Evolutionary conservation across 2,888 invertebrate genomes (phyloP), one percentile per base, ranked within the genome.

Genomic region (Dryococelus australis): DNA sequence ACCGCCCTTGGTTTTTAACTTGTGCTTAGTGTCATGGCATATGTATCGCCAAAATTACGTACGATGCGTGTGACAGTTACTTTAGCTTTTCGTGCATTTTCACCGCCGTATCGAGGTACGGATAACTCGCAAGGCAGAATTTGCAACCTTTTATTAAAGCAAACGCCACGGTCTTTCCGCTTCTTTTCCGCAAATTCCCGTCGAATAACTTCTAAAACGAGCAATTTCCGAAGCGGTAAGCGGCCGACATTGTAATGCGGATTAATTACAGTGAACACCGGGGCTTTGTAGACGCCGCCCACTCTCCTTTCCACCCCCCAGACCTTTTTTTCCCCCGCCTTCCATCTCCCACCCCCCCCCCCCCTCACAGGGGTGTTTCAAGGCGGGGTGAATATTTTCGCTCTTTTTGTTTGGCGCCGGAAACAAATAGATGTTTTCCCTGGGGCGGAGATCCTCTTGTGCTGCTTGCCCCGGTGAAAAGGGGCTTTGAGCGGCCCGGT

Each of bases 391-490:
- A 65, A 65, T 65, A 16, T 65, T 65, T 65, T 65, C 65, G 65
- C 65, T 65, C 65, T 24, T 65, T 65, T 47, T 65, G 10, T 65
- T 65, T 65, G 13, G 65, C 65, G 65, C 65, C 65, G 65, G 65
- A 65, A 65, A 65, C 65, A 65, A 65, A 65, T 65, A 65, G 65
- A 65, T 65, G 65, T 65, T 65, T 65, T 65, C 65, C 65, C 65
- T 65, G 13, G 6, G 65, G 65, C 1, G 65, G 65, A 65, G 65
- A 65, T 65, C 24, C 65, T 65, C 65, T 65, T 65, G 13, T 10
- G 65, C 20, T 10, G 65, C 65, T 35, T 16, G 47, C 16, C 24
- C 65, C 65, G 20, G 65, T 65, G 65, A 16, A 65, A 65, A 65
- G 65, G 51, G 65, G 47, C 65, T 65, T 65, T 65, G 65, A 65